These are phyloP conservation scores for Drosophila setifemur DNA, from an alignment of 1,140 invertebrate species.

Conservation along the genomic window DNA sequence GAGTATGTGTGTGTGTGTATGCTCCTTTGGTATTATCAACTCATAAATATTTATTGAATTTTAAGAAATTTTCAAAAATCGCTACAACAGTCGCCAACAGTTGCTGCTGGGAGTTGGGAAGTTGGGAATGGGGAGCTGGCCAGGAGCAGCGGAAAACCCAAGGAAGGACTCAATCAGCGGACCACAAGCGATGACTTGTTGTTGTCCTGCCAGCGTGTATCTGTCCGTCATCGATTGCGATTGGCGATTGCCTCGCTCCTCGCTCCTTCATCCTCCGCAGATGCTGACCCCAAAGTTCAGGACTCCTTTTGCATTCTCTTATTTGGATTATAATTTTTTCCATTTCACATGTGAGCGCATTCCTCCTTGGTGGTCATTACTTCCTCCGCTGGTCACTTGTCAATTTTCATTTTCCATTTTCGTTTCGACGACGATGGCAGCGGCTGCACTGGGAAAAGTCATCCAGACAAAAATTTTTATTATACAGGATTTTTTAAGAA, in stretches of 20 bases:
- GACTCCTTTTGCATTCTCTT: slow-evolving; percentile 68
- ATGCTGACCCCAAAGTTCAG: neutral
- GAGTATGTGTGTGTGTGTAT: slow-evolving; percentile 14
- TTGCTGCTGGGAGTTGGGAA: no score
- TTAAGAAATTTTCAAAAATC: slow-evolving; percentile 78
- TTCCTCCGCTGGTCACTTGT: slow-evolving; percentile 48
- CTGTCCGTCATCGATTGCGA: slow-evolving; percentile 52
- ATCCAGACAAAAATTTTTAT: no score
- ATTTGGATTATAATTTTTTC: slow-evolving; percentile 81
- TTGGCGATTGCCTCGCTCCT: slow-evolving; percentile 29
- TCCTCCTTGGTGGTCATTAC: slow-evolving; percentile 42
- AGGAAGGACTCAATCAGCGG: slow-evolving; percentile 22
- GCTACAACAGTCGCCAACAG: slow-evolving; percentile 24
- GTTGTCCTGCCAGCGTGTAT: slow-evolving; percentile 44
- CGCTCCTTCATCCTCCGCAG: slow-evolving; percentile 4
- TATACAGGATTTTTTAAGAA: no score
- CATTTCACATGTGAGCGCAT: slow-evolving; percentile 81
- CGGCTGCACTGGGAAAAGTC: no score
- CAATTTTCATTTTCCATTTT: slow-evolving; percentile 74
- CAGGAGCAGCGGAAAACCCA: neutral
- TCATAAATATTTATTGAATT: slow-evolving; percentile 82
- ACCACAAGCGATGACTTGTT: slow-evolving; percentile 37
- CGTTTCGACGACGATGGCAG: no score
- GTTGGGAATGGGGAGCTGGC: no score
- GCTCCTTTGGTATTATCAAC: slow-evolving; percentile 70